These are phyloP conservation scores for Polyergus mexicanus DNA, from an alignment of 1,140 invertebrate species.

Conservation along the genomic window DNA sequence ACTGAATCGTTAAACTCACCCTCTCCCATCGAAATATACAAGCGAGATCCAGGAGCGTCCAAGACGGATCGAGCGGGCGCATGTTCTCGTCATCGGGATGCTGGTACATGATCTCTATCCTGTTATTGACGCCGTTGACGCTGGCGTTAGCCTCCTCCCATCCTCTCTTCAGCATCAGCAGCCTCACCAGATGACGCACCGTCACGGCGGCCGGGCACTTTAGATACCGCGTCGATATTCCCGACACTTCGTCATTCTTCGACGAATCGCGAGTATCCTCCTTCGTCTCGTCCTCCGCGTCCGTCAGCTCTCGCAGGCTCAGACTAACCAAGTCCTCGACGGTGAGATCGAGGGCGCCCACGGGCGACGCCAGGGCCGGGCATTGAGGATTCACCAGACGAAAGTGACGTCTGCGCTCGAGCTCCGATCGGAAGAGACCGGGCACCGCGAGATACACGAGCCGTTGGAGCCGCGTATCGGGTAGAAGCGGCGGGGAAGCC, in stretches of 20 bases:
- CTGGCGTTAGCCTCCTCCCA: conserved; percentile 78
- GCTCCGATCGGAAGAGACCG: conserved; percentile 87
- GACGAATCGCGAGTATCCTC: conserved; percentile 10
- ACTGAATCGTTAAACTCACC: conserved; percentile 72
- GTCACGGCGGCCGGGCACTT: conserved; percentile 83
- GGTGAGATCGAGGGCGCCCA: conserved; percentile 80
- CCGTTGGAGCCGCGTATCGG: conserved; percentile 90
- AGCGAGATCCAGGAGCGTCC: conserved; percentile 82
- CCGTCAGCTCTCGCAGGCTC: conserved; percentile 77
- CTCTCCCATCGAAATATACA: conserved; percentile 83
- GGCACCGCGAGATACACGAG: conserved; percentile 93
- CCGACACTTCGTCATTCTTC: conserved; percentile 17
- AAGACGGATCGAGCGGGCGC: conserved; percentile 77
- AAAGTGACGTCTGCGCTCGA: conserved; percentile 81
- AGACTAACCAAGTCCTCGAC: conserved; percentile 83
- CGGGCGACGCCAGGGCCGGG: conserved; percentile 70
- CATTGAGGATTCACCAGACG: conserved; percentile 81
- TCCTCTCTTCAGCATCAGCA: conserved; percentile 83
- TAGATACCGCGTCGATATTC: conserved; percentile 74
- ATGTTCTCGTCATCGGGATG: not conserved
- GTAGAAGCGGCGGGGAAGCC: conserved; percentile 87
- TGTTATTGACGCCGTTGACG: conserved; percentile 67
- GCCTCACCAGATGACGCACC: conserved; percentile 80
- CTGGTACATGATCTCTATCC: conserved; percentile 81
- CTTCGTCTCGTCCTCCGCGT: conserved; percentile 40